These are phyloP conservation scores for Sesamia inferens DNA, from an alignment of 2,888 invertebrate genomes.

Conservation along the genomic window DNA sequence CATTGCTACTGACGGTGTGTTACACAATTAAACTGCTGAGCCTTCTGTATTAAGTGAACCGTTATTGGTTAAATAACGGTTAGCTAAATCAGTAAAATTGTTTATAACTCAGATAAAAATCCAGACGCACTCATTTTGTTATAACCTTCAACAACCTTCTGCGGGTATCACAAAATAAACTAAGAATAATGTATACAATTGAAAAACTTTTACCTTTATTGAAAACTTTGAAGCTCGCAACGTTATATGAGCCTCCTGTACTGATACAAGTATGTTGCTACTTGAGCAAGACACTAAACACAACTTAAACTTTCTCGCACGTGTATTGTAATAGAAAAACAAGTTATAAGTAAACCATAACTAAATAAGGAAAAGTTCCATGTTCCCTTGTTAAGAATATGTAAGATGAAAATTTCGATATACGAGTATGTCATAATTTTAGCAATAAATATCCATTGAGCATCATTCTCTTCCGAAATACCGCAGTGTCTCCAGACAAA, in stretches of 20 bases:
- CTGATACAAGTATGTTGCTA: slow-evolving; percentile 34
- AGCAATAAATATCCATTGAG: background rate
- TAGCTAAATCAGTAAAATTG: background rate
- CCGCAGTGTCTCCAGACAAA: background rate
- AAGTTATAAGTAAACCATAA: slow-evolving; percentile 10
- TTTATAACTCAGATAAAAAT: background rate
- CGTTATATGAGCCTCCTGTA: slow-evolving; percentile 34
- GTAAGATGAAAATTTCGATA: background rate
- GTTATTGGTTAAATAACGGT: too few relatives aligned
- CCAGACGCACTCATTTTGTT: background rate
- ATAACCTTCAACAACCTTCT: background rate
- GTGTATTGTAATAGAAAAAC: slow-evolving; percentile 12
- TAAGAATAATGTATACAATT: slow-evolving; percentile 34
- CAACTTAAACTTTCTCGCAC: slow-evolving; percentile 23
- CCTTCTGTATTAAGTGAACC: too few relatives aligned
- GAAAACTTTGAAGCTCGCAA: slow-evolving; percentile 27
- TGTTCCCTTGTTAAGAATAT: background rate
- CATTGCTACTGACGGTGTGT: too few relatives aligned
- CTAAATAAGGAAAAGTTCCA: background rate
- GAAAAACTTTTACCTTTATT: slow-evolving; percentile 42
- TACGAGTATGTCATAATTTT: background rate
- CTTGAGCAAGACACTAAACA: slow-evolving; percentile 29
- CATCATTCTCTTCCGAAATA: background rate
- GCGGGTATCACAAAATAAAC: slow-evolving; percentile 3
- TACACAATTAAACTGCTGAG: too few relatives aligned